phyloP scores from a whole-genome alignment of 1,140 invertebrate genomes.

The Orius laevigatus region DNA sequence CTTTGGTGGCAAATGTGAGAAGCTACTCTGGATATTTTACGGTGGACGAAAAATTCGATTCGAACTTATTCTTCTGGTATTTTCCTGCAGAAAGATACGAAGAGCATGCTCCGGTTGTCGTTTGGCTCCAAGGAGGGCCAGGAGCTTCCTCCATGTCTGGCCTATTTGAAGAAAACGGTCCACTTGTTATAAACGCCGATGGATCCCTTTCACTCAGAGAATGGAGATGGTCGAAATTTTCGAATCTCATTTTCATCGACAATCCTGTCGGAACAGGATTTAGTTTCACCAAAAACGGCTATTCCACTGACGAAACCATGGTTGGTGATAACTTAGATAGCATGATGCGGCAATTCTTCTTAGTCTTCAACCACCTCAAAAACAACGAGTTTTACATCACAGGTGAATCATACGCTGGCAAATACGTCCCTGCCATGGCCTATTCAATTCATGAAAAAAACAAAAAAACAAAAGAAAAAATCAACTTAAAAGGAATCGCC shows the following conservation, averaged over 20 bases:
- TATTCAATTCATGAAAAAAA: constrained; percentile 30
- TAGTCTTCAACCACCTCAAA: constrained; percentile 31
- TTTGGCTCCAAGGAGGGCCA: constrained; percentile 78
- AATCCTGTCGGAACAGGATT: constrained; percentile 73
- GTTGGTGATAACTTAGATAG: constrained; percentile 48
- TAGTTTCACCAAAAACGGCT: constrained; percentile 55
- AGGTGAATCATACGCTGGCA: constrained; percentile 40
- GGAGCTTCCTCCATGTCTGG: constrained; percentile 64
- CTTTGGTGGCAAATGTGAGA: constrained; percentile 4
- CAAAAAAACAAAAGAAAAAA: constrained; percentile 18
- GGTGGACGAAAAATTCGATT: constrained; percentile 43
- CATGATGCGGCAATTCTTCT: constrained; percentile 52
- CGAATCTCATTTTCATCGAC: constrained; percentile 70
- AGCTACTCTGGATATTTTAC: constrained; percentile 51
- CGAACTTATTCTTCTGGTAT: constrained; percentile 65
- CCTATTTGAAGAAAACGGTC: constrained; percentile 54
- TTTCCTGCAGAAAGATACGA: constrained; percentile 38
- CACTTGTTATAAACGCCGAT: constrained; percentile 10
- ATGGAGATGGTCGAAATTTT: constrained; percentile 54
- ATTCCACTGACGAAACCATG: constrained; percentile 44
- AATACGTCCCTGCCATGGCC: constrained; percentile 35
- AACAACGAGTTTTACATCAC: constrained; percentile 23
- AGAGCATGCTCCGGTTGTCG: constrained; percentile 34
- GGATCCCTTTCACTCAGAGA: constrained; percentile 43
- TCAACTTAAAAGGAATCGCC: constrained; percentile 31